These are phyloP conservation scores for Mesembrinibis cayennensis DNA, from an alignment of 2,113 vertebrate species.

Conservation along the genomic window DNA sequence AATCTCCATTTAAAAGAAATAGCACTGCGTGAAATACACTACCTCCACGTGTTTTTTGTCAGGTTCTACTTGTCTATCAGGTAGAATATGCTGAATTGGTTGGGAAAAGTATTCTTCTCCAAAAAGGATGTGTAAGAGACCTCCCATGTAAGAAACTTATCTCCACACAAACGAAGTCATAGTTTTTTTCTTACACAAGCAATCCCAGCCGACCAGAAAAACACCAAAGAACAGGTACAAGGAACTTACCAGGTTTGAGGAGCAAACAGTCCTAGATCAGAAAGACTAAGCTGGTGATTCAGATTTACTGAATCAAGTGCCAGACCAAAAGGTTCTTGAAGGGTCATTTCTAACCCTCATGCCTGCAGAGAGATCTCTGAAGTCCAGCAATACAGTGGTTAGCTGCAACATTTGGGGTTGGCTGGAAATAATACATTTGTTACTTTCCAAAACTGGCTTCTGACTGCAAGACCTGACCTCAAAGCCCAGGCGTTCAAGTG, in stretches of 20 bases:
- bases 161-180: accelerated
- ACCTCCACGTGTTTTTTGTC: neutral
- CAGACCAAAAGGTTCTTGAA: neutral
- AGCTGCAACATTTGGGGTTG: neutral
- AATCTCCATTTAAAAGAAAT: neutral
- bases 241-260: neutral
- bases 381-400: neutral
- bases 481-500: neutral
- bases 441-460: neutral
- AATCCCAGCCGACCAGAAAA: neutral
- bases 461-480: neutral
- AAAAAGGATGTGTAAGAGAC: neutral
- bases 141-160: neutral
- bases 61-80: neutral
- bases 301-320: neutral
- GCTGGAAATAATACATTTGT: neutral
- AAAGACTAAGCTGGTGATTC: neutral
- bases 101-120: neutral
- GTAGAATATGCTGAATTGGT: neutral
- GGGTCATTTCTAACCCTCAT: neutral
- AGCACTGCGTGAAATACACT: neutral
- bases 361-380: neutral
- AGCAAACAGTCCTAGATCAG: neutral
- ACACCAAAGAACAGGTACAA: neutral
- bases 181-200: neutral